These are phyloP conservation scores for Cuculus canorus DNA, from an alignment of 2,797 vertebrate species.

Conservation along the genomic window DNA sequence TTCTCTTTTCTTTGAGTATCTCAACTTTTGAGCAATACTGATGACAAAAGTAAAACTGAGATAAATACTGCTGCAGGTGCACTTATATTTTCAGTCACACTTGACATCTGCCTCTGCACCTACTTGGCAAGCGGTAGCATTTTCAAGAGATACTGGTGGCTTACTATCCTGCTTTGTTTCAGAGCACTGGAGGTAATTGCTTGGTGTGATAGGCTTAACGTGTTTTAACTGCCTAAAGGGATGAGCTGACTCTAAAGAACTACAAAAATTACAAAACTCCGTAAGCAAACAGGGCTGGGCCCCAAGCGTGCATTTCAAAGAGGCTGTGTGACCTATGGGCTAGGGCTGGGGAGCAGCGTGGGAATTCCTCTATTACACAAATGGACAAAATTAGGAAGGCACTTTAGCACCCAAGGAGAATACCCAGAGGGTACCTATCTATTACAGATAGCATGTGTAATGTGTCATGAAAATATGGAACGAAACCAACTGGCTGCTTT, in stretches of 20 bases:
- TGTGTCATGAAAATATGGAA: not conserved
- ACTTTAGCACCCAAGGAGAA: not conserved
- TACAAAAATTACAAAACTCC: conserved; percentile 7
- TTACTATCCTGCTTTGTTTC: not conserved
- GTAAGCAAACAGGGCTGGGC: not conserved
- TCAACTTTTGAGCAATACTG: not conserved
- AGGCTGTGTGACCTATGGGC: not conserved
- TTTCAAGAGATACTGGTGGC: not conserved
- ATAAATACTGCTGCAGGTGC: not conserved
- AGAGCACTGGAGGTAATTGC: not conserved
- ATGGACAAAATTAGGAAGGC: not conserved
- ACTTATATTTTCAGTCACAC: not conserved
- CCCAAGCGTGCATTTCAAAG: not conserved
- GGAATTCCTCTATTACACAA: not conserved
- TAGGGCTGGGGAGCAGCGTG: not conserved
- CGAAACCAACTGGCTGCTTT: not conserved
- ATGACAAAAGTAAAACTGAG: not conserved
- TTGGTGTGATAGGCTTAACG: conserved; percentile 21
- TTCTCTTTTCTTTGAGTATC: not conserved
- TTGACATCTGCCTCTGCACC: not conserved
- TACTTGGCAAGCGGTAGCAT: not conserved
- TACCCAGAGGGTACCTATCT: not conserved
- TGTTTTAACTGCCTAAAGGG: conserved; percentile 16
- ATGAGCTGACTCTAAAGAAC: not conserved
- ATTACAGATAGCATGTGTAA: not conserved